These are phyloP conservation scores for Heliconius aoede DNA, from an alignment of 2,888 invertebrate species.

Conservation along the genomic window DNA sequence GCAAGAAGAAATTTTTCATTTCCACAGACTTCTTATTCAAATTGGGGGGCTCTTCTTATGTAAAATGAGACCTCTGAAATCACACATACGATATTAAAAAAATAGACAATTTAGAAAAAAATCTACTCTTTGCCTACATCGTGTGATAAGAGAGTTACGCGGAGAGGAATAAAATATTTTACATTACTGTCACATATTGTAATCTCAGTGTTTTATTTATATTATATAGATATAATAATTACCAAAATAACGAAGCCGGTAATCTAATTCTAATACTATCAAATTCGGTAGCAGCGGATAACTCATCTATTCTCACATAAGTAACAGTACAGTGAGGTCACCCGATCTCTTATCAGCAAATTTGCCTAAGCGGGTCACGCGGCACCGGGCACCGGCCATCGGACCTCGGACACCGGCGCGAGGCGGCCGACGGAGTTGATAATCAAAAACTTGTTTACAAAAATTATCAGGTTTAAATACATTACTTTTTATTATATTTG, in stretches of 20 bases:
- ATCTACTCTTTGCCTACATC: neutral
- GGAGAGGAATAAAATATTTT: neutral
- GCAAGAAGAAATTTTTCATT: too few relatives aligned
- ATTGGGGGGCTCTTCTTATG: too few relatives aligned
- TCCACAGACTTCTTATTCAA: too few relatives aligned
- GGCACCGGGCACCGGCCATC: neutral
- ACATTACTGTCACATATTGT: too few relatives aligned
- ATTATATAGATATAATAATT: neutral
- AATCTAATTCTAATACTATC: neutral
- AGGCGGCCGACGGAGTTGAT: neutral
- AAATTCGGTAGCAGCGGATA: neutral
- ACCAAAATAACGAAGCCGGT: neutral
- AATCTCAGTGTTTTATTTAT: too few relatives aligned
- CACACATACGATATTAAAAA: too few relatives aligned
- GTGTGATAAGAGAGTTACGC: neutral
- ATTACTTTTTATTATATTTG: neutral
- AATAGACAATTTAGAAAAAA: too few relatives aligned
- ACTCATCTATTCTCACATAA: neutral
- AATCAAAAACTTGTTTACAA: conserved; percentile 17
- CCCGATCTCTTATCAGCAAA: conserved; percentile 4
- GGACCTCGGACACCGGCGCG: neutral
- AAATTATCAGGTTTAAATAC: conserved; percentile 2
- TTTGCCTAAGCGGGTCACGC: conserved; percentile 1
- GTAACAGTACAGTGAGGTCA: neutral
- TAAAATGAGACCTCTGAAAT: too few relatives aligned